These are phyloP conservation scores for Dynastes grantii DNA, from an alignment of 2,888 invertebrate genomes.

Conservation along the genomic window DNA sequence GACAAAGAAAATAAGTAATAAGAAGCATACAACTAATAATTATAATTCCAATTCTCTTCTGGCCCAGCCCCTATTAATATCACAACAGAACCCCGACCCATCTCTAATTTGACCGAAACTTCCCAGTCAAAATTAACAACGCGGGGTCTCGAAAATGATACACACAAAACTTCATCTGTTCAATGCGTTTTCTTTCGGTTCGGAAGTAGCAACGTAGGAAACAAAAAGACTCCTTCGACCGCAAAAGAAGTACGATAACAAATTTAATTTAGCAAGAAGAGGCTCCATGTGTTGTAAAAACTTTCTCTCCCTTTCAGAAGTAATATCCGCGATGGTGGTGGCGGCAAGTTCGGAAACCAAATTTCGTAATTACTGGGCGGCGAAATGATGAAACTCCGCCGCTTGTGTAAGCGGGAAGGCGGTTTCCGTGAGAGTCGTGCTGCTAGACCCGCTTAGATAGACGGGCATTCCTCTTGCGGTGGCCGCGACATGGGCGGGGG, in stretches of 20 bases:
- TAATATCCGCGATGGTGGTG: constrained; percentile 41
- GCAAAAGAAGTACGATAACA: constrained; percentile 44
- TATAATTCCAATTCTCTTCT: no score
- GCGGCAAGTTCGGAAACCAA: constrained; percentile 43
- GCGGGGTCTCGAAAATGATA: neutral
- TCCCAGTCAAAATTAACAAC: neutral
- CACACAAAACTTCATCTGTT: neutral
- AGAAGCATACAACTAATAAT: no score
- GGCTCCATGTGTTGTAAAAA: constrained; percentile 42
- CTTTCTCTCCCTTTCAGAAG: constrained; percentile 45
- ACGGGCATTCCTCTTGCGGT: constrained; percentile 4
- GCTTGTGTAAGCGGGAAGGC: neutral
- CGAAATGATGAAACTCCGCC: constrained; percentile 37
- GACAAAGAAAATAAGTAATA: no score
- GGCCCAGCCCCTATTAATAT: no score
- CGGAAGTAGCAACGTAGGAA: no score
- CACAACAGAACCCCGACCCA: neutral
- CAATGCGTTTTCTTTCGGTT: neutral
- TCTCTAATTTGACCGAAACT: neutral
- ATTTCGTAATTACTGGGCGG: constrained; percentile 39
- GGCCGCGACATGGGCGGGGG: neutral
- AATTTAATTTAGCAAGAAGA: constrained; percentile 46
- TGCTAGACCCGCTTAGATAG: neutral
- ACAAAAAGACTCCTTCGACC: neutral
- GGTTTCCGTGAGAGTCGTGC: neutral